These are phyloP conservation scores for Neopelma chrysocephalum DNA, from an alignment of 2,797 vertebrate species.

Conservation along the genomic window DNA sequence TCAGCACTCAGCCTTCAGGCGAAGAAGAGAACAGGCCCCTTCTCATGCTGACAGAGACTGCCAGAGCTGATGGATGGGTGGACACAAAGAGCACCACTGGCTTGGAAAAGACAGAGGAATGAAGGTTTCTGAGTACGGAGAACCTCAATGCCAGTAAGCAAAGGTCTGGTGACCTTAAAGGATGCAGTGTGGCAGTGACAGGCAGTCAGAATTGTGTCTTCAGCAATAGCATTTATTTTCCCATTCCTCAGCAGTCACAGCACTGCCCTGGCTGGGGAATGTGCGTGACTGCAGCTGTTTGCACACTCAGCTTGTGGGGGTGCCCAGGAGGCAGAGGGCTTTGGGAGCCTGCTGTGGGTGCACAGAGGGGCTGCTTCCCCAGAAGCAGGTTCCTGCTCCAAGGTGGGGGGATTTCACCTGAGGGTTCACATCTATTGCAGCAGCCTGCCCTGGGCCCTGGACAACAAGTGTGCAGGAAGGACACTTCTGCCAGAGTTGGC, in stretches of 20 bases:
- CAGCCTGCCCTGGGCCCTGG: neutral
- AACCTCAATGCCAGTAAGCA: neutral
- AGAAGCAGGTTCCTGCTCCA: neutral
- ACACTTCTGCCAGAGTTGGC: neutral
- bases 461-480: accelerated
- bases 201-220: accelerated
- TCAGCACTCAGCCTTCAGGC: neutral
- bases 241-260: neutral
- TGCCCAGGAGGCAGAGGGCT: neutral
- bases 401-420: accelerated
- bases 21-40: neutral
- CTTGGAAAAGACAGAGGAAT: neutral
- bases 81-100: neutral
- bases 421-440: neutral
- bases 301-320: neutral
- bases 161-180: neutral
- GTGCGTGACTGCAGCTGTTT: neutral
- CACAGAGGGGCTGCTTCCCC: neutral
- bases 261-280: neutral
- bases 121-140: neutral
- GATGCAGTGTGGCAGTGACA: accelerated
- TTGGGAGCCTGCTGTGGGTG: accelerated
- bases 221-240: neutral
- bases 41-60: neutral
- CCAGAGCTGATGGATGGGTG: neutral